Percentiles rank a stretch among this genome's conserved stretches.
Conservation (phyloP, 2,113 vertebrate genomes). For the Ivindomyrus marchei region DNA sequence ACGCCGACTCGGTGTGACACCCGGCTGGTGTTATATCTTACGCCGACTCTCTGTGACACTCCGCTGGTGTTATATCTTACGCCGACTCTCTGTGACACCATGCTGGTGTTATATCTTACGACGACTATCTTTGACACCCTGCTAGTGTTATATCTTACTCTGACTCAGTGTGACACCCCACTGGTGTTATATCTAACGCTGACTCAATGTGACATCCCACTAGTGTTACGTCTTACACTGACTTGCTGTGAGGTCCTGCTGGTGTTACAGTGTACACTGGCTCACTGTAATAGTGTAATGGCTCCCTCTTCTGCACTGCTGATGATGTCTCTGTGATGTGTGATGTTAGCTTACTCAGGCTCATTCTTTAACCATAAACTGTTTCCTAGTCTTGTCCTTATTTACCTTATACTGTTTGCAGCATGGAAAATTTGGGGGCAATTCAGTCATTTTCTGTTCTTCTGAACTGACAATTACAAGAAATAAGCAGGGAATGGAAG, state of each 20-base stretch:
- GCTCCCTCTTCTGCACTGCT: background rate
- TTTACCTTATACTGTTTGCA: background rate
- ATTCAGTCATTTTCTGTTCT: background rate
- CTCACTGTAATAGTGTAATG: background rate
- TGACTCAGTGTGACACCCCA: background rate
- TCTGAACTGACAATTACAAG: slow-evolving; percentile 9
- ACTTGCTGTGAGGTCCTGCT: background rate
- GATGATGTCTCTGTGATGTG: background rate
- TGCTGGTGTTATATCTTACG: background rate
- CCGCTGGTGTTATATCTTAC: background rate
- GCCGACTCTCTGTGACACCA: background rate
- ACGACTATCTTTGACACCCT: background rate
- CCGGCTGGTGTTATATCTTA: background rate
- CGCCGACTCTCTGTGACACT: background rate
- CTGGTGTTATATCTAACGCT: background rate
- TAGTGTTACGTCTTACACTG: background rate
- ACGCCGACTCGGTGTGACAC: too few relatives aligned
- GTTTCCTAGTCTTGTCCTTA: background rate
- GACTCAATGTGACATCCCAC: fast-evolving
- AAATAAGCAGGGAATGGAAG: background rate
- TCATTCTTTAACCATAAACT: background rate
- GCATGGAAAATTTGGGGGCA: background rate
- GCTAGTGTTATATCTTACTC: background rate
- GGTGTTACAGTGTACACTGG: background rate
- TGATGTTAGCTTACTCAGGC: background rate